Evolutionary conservation across 1,140 invertebrate species (phyloP).

Genomic region (Drosophila sucinea): DNA sequence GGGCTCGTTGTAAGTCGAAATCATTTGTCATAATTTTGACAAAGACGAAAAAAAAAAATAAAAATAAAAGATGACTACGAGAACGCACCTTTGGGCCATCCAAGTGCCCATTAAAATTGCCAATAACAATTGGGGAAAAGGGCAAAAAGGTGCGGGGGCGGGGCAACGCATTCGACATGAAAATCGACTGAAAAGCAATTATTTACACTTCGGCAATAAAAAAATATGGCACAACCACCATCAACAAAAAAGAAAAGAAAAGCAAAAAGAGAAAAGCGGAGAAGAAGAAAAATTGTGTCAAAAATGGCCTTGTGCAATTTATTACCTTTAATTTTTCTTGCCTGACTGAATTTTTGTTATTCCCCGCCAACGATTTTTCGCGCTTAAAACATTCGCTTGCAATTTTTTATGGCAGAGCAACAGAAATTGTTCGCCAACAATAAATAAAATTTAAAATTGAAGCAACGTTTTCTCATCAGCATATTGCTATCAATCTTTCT

Average conservation of each 20-base stretch:
- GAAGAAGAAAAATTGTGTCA: slow-evolving; percentile 57
- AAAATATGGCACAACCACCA: slow-evolving; percentile 50
- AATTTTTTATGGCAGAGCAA: slow-evolving; percentile 55
- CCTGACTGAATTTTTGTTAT: slow-evolving; percentile 27
- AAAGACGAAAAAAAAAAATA: slow-evolving; percentile 11
- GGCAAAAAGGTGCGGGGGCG: slow-evolving; percentile 28
- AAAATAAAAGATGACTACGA: slow-evolving; percentile 39
- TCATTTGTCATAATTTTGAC: slow-evolving; percentile 76
- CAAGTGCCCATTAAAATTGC: slow-evolving; percentile 58
- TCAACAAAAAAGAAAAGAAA: slow-evolving; percentile 22
- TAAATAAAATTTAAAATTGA: neutral
- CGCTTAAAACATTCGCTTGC: slow-evolving; percentile 35
- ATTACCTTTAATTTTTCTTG: slow-evolving; percentile 71
- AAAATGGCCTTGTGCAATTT: slow-evolving; percentile 71
- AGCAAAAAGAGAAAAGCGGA: neutral
- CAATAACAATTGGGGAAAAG: slow-evolving; percentile 15
- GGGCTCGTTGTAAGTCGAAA: slow-evolving; percentile 49
- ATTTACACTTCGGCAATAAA: slow-evolving; percentile 79
- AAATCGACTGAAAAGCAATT: slow-evolving; percentile 79
- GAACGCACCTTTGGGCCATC: slow-evolving; percentile 46
- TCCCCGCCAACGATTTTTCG: slow-evolving; percentile 8
- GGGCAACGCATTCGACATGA: slow-evolving; percentile 61
- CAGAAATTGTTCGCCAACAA: neutral
- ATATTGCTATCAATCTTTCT: slow-evolving; percentile 35
- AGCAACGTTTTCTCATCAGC: slow-evolving; percentile 32